phyloP scores from a whole-genome alignment of 1,140 invertebrate species.

The Brachionus rubens region DNA sequence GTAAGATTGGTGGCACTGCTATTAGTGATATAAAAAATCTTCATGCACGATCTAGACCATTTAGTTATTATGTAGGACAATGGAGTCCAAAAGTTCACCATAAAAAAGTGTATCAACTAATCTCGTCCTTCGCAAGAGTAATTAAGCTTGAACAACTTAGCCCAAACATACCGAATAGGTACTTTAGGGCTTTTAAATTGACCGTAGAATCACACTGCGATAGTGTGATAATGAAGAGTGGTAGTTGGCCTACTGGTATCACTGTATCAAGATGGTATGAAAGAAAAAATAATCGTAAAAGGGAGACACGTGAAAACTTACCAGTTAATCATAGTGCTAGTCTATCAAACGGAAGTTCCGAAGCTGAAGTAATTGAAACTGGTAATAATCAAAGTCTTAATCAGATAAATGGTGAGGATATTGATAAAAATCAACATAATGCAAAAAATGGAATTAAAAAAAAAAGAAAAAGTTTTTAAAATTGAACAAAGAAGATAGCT shows the following conservation, averaged over 20 bases:
- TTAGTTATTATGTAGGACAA: background rate
- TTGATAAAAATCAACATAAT: too few relatives aligned
- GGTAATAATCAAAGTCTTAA: too few relatives aligned
- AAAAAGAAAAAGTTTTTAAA: too few relatives aligned
- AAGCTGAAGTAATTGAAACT: too few relatives aligned
- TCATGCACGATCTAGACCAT: background rate
- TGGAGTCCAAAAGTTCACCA: background rate
- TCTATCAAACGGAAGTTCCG: too few relatives aligned
- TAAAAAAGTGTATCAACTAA: background rate
- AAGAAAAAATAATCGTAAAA: background rate
- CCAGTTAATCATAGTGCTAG: background rate
- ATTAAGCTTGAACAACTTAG: background rate
- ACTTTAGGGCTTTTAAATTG: background rate
- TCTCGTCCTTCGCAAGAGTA: background rate
- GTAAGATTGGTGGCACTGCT: background rate
- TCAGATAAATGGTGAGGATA: too few relatives aligned
- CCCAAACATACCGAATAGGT: background rate
- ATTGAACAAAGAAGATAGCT: too few relatives aligned
- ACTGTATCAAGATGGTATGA: background rate
- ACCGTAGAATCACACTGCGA: background rate
- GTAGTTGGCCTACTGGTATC: background rate
- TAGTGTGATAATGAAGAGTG: background rate
- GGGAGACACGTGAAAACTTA: background rate
- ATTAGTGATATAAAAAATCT: background rate
- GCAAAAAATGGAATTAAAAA: too few relatives aligned